phyloP scores from a whole-genome alignment of 2,888 invertebrate species.

The Noctua pronuba region DNA sequence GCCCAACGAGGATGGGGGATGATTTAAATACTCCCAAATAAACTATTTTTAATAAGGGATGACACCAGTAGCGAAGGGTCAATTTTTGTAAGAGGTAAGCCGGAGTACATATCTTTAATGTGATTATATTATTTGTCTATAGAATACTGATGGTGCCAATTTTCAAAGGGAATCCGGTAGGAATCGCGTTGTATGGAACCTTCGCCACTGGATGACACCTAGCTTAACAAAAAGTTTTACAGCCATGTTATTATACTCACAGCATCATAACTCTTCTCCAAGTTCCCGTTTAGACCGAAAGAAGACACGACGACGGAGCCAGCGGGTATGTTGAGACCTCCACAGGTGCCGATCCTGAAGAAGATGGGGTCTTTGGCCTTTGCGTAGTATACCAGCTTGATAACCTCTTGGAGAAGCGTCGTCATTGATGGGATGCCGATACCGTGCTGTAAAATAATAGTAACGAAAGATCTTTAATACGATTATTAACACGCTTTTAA shows the following conservation, averaged over 20 bases:
- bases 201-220: no score
- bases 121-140: no score
- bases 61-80: no score
- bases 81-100: no score
- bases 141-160: no score
- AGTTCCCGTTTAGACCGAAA: constrained; percentile 90
- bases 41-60: background rate
- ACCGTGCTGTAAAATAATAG: constrained; percentile 91
- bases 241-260: constrained; percentile 78
- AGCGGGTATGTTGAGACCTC: constrained; percentile 91
- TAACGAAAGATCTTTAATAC: background rate
- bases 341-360: constrained; percentile 93
- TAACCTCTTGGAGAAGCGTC: constrained; percentile 92
- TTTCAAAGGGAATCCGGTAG: no score
- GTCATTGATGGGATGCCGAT: constrained; percentile 94
- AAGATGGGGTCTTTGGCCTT: constrained; percentile 91
- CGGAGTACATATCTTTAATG: no score
- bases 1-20: background rate
- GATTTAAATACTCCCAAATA: background rate
- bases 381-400: constrained; percentile 93
- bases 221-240: background rate
- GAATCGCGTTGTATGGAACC: no score
- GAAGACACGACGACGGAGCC: constrained; percentile 93
- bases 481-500: background rate
- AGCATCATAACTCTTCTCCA: constrained; percentile 90